These are phyloP conservation scores for Ceratina japonica DNA, from an alignment of 1,140 invertebrate genomes.

Conservation along the genomic window DNA sequence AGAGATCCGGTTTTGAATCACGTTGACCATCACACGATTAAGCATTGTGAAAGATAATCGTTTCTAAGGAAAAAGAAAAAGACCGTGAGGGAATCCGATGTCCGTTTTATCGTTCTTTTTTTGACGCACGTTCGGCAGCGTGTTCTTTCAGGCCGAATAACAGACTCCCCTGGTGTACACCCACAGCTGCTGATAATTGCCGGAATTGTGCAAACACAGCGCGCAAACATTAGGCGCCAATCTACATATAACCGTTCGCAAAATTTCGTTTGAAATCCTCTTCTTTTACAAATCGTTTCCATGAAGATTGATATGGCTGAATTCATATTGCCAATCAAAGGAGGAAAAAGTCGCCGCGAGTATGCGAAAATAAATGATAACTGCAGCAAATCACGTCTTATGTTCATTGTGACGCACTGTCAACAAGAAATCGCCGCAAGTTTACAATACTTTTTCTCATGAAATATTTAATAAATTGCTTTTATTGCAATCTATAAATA, in stretches of 20 bases:
- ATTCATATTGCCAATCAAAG: no score
- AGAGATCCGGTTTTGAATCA: constrained; percentile 1
- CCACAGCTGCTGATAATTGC: constrained; percentile 36
- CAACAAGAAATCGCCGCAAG: no score
- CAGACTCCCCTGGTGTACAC: background rate
- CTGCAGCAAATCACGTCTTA: no score
- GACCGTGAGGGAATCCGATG: background rate
- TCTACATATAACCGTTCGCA: background rate
- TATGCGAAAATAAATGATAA: no score
- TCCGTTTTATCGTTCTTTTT: background rate
- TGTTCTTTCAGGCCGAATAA: constrained; percentile 9
- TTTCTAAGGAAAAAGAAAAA: no score
- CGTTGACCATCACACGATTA: background rate
- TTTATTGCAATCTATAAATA: no score
- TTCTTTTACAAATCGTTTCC: no score
- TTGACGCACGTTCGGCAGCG: background rate
- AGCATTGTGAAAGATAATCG: no score
- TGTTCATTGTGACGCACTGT: no score
- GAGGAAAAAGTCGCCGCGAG: no score
- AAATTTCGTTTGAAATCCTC: background rate
- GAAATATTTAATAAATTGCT: no score
- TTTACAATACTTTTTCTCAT: no score
- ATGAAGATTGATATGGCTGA: background rate
- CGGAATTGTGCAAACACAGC: constrained; percentile 25
- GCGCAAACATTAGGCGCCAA: constrained; percentile 16